These are phyloP conservation scores for Charadrius vociferus DNA, from an alignment of 2,113 vertebrate genomes.

Conservation along the genomic window DNA sequence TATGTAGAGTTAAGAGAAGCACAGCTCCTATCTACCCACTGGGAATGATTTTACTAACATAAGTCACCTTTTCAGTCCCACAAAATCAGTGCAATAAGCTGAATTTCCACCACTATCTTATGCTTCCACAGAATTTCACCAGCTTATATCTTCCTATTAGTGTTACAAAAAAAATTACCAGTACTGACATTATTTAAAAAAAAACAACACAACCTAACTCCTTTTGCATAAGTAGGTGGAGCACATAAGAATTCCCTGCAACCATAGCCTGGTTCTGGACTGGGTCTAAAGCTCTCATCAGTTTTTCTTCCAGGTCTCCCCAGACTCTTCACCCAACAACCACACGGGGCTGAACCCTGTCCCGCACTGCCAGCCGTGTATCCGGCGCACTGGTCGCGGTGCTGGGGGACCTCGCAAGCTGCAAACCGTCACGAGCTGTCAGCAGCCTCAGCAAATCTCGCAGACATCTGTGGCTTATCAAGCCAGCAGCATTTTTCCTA, in stretches of 20 bases:
- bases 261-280: not conserved
- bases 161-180: not conserved
- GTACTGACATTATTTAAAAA: not conserved
- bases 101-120: not conserved
- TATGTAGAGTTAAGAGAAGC: not conserved
- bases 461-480: constrained; percentile 88
- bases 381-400: not conserved
- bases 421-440: constrained; percentile 81
- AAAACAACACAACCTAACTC: no score
- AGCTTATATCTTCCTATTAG: not conserved
- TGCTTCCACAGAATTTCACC: not conserved
- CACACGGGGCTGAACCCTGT: not conserved
- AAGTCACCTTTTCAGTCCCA: not conserved
- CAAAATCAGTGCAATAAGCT: not conserved
- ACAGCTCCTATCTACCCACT: not conserved
- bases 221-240: not conserved
- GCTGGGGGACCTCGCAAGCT: constrained; percentile 67
- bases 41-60: not conserved
- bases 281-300: not conserved
- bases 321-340: not conserved
- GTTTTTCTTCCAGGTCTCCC: not conserved
- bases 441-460: constrained; percentile 73
- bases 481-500: constrained; percentile 72
- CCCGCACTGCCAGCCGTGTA: not conserved
- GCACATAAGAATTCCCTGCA: not conserved